Evolutionary conservation across 2,113 vertebrate genomes (phyloP).

Genomic region (Rhizomys pruinosus): DNA sequence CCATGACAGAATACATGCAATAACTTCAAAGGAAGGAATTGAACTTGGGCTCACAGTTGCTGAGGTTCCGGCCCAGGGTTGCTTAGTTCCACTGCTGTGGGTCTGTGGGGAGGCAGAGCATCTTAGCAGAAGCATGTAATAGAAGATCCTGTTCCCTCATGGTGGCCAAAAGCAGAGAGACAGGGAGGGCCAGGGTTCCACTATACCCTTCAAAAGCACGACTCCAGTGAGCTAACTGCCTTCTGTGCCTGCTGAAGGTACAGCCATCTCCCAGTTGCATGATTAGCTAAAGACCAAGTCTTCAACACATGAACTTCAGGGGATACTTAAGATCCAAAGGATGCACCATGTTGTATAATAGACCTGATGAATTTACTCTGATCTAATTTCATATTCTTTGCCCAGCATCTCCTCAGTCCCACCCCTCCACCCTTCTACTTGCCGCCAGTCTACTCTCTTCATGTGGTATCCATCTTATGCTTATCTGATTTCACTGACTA

Average conservation of each 20-base stretch:
- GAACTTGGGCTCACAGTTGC: background rate
- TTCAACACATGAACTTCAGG: background rate
- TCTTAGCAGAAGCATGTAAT: background rate
- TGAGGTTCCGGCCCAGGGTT: background rate
- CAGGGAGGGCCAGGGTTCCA: background rate
- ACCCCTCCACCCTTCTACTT: background rate
- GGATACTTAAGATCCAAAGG: background rate
- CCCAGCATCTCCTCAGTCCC: background rate
- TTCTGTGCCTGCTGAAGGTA: no score
- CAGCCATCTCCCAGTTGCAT: background rate
- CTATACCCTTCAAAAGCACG: background rate
- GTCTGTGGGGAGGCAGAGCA: background rate
- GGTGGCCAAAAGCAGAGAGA: background rate
- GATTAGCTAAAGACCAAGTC: background rate
- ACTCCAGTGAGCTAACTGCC: background rate
- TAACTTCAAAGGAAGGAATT: background rate
- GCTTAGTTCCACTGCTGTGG: background rate
- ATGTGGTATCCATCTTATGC: background rate
- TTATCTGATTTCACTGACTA: background rate
- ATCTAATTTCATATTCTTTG: background rate
- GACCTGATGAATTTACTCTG: background rate
- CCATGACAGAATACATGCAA: background rate
- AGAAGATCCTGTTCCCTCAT: background rate
- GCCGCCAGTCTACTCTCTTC: background rate
- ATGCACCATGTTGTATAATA: background rate